Evolutionary conservation across 2,797 vertebrate genomes (phyloP).

Genomic region (Spondyliosoma cantharus): DNA sequence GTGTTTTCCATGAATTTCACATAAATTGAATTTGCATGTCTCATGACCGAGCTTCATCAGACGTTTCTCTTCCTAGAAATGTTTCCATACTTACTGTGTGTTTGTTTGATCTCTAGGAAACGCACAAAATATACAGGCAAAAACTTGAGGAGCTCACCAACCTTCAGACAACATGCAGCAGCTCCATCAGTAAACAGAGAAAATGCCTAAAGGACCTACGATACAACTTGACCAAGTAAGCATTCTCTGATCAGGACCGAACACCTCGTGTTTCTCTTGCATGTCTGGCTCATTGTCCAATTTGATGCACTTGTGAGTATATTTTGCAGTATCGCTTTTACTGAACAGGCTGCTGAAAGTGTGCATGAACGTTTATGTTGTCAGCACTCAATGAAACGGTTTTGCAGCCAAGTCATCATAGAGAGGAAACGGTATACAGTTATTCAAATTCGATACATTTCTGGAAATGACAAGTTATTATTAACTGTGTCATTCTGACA

Average conservation of each 20-base stretch:
- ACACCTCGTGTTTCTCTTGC: not conserved
- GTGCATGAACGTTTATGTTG: not conserved
- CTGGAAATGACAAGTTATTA: not conserved
- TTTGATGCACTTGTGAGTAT: not conserved
- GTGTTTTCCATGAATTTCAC: not conserved
- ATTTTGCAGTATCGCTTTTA: not conserved
- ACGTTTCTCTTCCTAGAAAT: not conserved
- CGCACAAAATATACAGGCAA: conserved; percentile 94
- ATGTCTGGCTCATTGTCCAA: not conserved
- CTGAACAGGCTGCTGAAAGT: not conserved
- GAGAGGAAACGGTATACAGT: not conserved
- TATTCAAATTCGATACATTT: not conserved
- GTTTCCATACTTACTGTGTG: not conserved
- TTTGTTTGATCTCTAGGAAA: conserved; percentile 85
- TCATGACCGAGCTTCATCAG: not conserved
- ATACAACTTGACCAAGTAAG: conserved; percentile 86
- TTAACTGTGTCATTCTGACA: not conserved
- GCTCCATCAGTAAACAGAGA: conserved; percentile 91
- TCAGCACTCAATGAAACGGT: not conserved
- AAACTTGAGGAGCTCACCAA: conserved; percentile 95
- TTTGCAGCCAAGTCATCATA: not conserved
- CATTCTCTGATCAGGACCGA: not conserved
- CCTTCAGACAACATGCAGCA: conserved; percentile 90
- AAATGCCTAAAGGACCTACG: conserved; percentile 88
- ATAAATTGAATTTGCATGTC: not conserved